Base-by-base conservation (phyloP, 30 jellyfish, hydroid and myxozoan species). In the Phacellophora camtschatica region DNA sequence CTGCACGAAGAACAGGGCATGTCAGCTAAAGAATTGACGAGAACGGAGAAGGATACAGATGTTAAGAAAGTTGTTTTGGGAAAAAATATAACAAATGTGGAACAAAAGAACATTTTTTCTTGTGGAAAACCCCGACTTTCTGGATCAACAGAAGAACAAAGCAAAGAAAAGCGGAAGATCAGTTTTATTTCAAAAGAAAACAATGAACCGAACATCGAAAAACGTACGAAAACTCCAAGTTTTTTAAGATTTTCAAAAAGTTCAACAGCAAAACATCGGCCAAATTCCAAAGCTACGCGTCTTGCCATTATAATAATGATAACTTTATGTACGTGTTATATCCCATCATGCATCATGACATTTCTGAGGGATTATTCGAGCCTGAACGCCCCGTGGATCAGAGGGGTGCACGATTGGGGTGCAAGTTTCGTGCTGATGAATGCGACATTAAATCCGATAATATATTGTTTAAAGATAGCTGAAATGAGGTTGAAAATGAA, bases 341-440 rank as follows among this genome's bases (percentile, higher is more conserved):
- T 80, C 24, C 91, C 91, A 18, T 62, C 83, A 24, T 50, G 91
- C 42, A 71, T 63, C 30, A 37, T 80, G 77, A 80, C 91, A 1
- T 80, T 64, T 51, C 58, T 65, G 80, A 31, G 91, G 54, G 91
- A 80, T 37, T 80, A 80, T 55, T 71, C 84, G 10, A 41, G 36
- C 5, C 18, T 80, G 20, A 61, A 65, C 4, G 51, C 53, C 29
- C 68, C 36, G n/a, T 80, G 91, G 91, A 39, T 80, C 25, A 62
- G n/a, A 2, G 91, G 84, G 33, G 76, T 80, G 10, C 91, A 80
- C 24, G 91, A 80, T 42, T 80, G 91, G 91, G 91, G 91, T 1
- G 53, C 83, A 33, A 80, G 91, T 31, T 64, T 73, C 20, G 91
- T 80, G 19, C 56, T 80, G 69, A 50, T 80, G n/a, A 80, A 80